phyloP scores from a whole-genome alignment of 2,888 invertebrate species.

The Pachliopta kotzebuea region DNA sequence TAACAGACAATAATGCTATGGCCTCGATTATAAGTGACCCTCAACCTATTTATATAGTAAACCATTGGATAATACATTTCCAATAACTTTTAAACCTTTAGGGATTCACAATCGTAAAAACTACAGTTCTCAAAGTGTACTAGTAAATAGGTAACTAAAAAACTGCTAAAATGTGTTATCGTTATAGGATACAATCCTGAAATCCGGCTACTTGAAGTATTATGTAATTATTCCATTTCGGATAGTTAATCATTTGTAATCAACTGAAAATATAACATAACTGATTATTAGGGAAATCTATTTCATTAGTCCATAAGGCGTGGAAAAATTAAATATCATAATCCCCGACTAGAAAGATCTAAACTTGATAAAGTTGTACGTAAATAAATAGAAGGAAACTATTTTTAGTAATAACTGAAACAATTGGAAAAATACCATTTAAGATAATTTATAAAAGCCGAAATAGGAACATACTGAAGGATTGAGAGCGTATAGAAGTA shows the following conservation, averaged over 20 bases:
- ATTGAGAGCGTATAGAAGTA: no score
- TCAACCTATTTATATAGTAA: no score
- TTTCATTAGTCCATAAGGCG: neutral
- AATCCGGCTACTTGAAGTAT: neutral
- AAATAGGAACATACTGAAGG: no score
- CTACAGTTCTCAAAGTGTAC: no score
- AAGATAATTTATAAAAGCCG: no score
- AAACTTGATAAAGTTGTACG: no score
- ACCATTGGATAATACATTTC: no score
- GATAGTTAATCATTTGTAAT: neutral
- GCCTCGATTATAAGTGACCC: no score
- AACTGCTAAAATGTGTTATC: neutral
- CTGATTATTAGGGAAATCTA: fast-evolving
- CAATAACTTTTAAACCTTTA: no score
- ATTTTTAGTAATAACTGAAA: neutral
- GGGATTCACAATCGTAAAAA: no score
- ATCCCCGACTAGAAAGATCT: neutral
- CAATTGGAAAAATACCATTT: neutral
- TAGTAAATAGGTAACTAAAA: neutral
- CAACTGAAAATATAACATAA: neutral
- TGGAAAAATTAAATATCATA: neutral
- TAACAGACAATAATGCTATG: no score
- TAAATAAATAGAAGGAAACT: no score
- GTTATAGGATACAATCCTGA: neutral
- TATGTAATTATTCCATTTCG: neutral